Conservation (phyloP, 2,113 vertebrate genomes). For the Hippocampus guttulatus region DNA sequence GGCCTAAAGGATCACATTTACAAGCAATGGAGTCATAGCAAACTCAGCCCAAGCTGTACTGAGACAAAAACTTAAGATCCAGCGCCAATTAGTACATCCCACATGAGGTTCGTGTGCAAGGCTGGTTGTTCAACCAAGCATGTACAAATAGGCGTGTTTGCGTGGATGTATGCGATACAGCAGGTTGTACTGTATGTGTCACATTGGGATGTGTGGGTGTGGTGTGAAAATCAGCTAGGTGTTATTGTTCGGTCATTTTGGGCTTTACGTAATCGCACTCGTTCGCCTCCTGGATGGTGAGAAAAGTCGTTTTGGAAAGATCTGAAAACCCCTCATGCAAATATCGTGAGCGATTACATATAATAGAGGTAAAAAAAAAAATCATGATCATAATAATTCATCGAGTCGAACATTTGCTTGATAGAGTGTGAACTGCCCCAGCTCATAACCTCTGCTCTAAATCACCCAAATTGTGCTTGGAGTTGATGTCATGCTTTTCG, state of each 20-base stretch:
- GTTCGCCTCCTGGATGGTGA: conserved; percentile 41
- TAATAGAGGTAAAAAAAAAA: not conserved
- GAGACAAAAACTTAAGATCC: conserved; percentile 27
- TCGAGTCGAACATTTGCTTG: no score
- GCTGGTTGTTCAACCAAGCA: conserved; percentile 3
- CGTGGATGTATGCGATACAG: conserved; percentile 24
- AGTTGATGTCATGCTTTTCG: not conserved
- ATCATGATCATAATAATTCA: no score
- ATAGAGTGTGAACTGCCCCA: not conserved
- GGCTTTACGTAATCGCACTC: conserved; percentile 52
- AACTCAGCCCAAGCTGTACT: conserved; percentile 1
- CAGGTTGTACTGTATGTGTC: conserved; percentile 56
- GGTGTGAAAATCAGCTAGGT: conserved; percentile 58
- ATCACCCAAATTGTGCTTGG: not conserved
- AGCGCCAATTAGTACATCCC: conserved; percentile 25
- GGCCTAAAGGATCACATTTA: conserved; percentile 28
- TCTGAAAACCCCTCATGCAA: not conserved
- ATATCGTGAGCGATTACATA: not conserved
- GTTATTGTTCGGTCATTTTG: conserved; percentile 66
- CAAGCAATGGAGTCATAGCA: conserved; percentile 18
- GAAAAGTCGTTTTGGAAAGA: not conserved
- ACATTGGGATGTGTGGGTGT: conserved; percentile 55
- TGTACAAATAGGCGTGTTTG: conserved; percentile 7
- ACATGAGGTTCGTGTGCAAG: conserved; percentile 26
- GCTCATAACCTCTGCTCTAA: not conserved